These are phyloP conservation scores for Leptopilina clavipes DNA, from an alignment of 1,140 invertebrate species.

Conservation along the genomic window DNA sequence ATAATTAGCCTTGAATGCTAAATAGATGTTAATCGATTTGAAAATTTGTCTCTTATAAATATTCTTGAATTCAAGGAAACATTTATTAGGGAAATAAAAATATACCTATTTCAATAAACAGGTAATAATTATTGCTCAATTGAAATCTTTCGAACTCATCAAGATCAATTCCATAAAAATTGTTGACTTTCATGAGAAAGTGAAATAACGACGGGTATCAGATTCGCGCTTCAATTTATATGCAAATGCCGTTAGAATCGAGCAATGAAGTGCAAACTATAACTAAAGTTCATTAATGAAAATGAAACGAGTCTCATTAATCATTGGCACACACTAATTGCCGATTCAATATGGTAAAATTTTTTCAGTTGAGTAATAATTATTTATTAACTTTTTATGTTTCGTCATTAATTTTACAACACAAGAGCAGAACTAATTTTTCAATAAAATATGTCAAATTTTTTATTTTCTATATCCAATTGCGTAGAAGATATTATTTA, in stretches of 20 bases:
- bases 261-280: slow-evolving; percentile 16
- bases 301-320: slow-evolving; percentile 16
- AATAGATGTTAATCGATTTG: too few relatives aligned
- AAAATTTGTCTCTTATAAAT: too few relatives aligned
- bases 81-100: neutral
- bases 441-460: too few relatives aligned
- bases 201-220: slow-evolving; percentile 5
- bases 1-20: too few relatives aligned
- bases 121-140: neutral
- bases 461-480: too few relatives aligned
- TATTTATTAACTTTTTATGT: neutral
- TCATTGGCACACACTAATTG: slow-evolving; percentile 14
- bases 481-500: too few relatives aligned
- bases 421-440: too few relatives aligned
- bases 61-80: neutral
- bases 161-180: neutral
- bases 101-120: neutral
- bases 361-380: neutral
- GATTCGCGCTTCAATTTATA: slow-evolving; percentile 23
- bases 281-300: slow-evolving; percentile 12
- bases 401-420: too few relatives aligned
- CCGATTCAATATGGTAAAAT: slow-evolving; percentile 3
- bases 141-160: neutral
- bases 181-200: slow-evolving; percentile 1
- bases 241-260: slow-evolving; percentile 1